phyloP scores from a whole-genome alignment of 2,113 vertebrate genomes.

The Enhydra lutris region DNA sequence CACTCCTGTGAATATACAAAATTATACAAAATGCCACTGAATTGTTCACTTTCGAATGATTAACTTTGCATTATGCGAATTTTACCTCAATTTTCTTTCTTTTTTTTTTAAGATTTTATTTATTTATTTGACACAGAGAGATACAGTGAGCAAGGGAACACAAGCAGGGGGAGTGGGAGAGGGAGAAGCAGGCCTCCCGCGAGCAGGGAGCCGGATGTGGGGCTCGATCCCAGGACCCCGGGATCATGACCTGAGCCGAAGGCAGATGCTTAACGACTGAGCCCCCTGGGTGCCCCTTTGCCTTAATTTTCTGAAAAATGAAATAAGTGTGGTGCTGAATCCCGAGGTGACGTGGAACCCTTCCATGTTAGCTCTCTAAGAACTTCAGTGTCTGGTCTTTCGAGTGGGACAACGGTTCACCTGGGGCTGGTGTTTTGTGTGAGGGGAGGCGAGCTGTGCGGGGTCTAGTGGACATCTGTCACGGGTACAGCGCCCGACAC shows the following conservation, averaged over 20 bases:
- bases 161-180: too few relatives aligned
- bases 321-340: background rate
- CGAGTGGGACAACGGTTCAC: background rate
- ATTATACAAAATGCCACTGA: background rate
- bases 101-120: too few relatives aligned
- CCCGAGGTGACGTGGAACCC: background rate
- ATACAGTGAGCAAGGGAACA: too few relatives aligned
- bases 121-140: too few relatives aligned
- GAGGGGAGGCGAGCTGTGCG: background rate
- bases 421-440: background rate
- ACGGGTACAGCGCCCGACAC: background rate
- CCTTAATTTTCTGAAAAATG: background rate
- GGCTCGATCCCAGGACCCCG: too few relatives aligned
- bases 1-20: background rate
- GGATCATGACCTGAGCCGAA: too few relatives aligned
- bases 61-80: background rate
- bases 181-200: too few relatives aligned
- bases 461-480: background rate
- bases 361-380: background rate
- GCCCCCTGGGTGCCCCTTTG: background rate
- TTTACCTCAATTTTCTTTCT: too few relatives aligned
- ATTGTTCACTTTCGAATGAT: background rate
- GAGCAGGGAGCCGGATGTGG: too few relatives aligned
- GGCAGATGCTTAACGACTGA: too few relatives aligned
- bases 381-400: background rate